These are phyloP conservation scores for Drosophila kambysellisi DNA, from an alignment of 2,888 invertebrate genomes.

Conservation along the genomic window DNA sequence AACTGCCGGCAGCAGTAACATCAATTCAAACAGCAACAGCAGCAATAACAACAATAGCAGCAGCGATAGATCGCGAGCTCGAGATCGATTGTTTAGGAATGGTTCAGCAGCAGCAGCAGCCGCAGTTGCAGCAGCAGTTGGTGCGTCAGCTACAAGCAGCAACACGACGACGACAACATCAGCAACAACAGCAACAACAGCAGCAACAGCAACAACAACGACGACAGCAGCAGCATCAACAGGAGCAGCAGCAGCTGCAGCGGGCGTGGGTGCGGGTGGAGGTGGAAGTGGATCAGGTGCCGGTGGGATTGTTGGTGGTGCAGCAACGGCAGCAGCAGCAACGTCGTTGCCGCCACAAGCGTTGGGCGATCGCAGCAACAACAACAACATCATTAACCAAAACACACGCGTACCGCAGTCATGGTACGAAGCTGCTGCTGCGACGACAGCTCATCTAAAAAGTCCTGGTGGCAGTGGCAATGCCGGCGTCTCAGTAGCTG, in stretches of 20 bases:
- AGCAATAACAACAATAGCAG: slow-evolving; percentile 45
- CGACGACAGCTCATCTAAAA: slow-evolving; percentile 83
- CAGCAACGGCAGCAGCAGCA: slow-evolving; percentile 12
- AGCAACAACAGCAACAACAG: slow-evolving; percentile 43
- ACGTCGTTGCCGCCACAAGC: slow-evolving; percentile 74
- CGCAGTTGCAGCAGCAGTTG: slow-evolving; percentile 55
- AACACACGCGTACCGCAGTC: slow-evolving; percentile 83
- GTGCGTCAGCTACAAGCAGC: slow-evolving; percentile 52
- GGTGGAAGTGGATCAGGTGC: slow-evolving; percentile 34
- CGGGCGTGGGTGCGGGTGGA: slow-evolving; percentile 46
- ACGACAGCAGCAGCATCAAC: slow-evolving; percentile 37
- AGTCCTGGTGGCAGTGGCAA: slow-evolving; percentile 85
- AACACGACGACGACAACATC: slow-evolving; percentile 33
- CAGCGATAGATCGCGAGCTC: slow-evolving; percentile 61
- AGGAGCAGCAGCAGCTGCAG: slow-evolving; percentile 37
- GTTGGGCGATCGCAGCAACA: slow-evolving; percentile 82
- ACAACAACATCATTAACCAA: slow-evolving; percentile 79
- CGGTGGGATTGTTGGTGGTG: slow-evolving; percentile 34
- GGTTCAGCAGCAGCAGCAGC: slow-evolving; percentile 61
- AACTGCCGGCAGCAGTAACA: slow-evolving; percentile 25
- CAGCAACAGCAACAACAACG: slow-evolving; percentile 45
- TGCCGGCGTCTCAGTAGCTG: slow-evolving; percentile 82
- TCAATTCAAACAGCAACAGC: slow-evolving; percentile 25
- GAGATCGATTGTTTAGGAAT: slow-evolving; percentile 69
- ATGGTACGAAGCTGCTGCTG: slow-evolving; percentile 85